Percentiles rank a stretch among this genome's conserved stretches.
phyloP scores from a whole-genome alignment of 2,888 invertebrate species.

The Rutpela maculata region DNA sequence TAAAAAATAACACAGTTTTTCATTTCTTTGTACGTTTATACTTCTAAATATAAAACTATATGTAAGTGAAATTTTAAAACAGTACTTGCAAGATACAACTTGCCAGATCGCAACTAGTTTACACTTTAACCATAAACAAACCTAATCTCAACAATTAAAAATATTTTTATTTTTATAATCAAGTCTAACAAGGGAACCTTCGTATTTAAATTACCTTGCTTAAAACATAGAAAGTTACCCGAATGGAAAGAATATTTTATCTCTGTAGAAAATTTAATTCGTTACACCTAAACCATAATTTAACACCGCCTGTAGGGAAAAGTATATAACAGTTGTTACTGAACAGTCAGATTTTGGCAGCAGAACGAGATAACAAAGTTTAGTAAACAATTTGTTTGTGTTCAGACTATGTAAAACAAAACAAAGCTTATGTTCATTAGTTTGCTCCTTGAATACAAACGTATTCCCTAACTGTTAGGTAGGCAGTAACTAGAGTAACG shows the following conservation, averaged over 20 bases:
- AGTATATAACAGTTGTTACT: not conserved
- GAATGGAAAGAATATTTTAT: not conserved
- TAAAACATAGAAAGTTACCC: not conserved
- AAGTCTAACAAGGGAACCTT: too few relatives aligned
- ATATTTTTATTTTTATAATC: too few relatives aligned
- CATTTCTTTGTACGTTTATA: too few relatives aligned
- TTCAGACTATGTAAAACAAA: constrained; percentile 30
- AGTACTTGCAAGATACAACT: too few relatives aligned
- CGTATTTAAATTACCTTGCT: too few relatives aligned
- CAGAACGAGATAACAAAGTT: constrained; percentile 26
- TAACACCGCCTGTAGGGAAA: not conserved
- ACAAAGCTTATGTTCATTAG: constrained; percentile 30
- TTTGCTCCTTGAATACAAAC: constrained; percentile 31
- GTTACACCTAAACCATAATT: not conserved
- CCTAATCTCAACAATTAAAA: too few relatives aligned
- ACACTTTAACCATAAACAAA: too few relatives aligned
- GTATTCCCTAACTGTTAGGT: constrained; percentile 4
- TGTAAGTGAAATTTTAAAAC: too few relatives aligned
- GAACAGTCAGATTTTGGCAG: not conserved
- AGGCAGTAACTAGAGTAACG: constrained; percentile 19
- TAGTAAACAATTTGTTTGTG: constrained; percentile 14
- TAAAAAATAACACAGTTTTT: too few relatives aligned
- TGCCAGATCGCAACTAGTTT: too few relatives aligned
- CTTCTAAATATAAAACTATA: too few relatives aligned
- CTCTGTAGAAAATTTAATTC: not conserved